phyloP scores from a whole-genome alignment of 2,113 vertebrate species.

The Hydropotes inermis region DNA sequence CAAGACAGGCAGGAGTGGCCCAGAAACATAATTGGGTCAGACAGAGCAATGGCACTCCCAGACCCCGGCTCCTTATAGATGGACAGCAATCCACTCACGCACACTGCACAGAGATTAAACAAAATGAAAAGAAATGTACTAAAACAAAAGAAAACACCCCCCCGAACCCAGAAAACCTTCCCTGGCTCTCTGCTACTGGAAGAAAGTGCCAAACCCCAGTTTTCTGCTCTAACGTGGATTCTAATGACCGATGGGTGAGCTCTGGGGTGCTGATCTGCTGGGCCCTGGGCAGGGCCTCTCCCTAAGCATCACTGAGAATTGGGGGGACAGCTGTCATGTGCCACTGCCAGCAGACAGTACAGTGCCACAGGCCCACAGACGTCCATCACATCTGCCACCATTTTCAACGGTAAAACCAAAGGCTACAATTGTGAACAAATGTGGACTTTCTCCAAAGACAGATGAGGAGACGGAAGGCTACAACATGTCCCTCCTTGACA shows the following conservation, averaged over 20 bases:
- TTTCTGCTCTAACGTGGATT: conserved; percentile 32
- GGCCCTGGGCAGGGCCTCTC: background rate
- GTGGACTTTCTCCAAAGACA: conserved; percentile 65
- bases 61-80: conserved; percentile 55
- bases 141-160: background rate
- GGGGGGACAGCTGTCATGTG: conserved; percentile 44
- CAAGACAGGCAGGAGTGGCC: conserved; percentile 1
- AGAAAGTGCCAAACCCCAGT: conserved; percentile 53
- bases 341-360: conserved; percentile 40
- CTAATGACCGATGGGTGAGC: background rate
- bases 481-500: conserved; percentile 57
- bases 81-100: conserved; percentile 56
- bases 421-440: conserved; percentile 69
- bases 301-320: background rate
- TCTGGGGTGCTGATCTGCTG: background rate
- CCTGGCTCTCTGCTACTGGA: conserved; percentile 63
- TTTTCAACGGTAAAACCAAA: conserved; percentile 63
- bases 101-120: conserved; percentile 73
- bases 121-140: conserved; percentile 49
- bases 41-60: conserved; percentile 50
- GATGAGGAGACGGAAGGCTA: conserved; percentile 55
- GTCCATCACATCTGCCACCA: background rate
- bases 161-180: conserved; percentile 48
- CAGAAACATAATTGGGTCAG: conserved; percentile 54
- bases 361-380: conserved; percentile 65